Conservation (phyloP, 1,140 invertebrate genomes). For the Diorhabda sublineata region DNA sequence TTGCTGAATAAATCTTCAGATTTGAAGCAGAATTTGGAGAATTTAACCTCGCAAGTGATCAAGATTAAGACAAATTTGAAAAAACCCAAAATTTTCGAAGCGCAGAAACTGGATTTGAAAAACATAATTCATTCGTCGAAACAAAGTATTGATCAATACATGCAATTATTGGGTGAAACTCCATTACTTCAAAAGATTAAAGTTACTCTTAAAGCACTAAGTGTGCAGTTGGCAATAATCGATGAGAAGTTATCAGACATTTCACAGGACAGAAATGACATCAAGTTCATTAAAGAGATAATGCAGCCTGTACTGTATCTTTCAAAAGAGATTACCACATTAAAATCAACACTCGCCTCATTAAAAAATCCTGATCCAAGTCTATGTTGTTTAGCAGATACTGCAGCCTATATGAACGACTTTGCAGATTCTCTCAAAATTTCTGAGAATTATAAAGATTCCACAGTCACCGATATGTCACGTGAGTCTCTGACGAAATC, state of each 20-base stretch:
- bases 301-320: constrained; percentile 7
- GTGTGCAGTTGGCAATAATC: neutral
- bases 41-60: constrained; percentile 19
- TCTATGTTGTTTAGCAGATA: constrained; percentile 18
- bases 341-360: constrained; percentile 24
- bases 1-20: neutral
- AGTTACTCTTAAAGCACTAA: constrained; percentile 8
- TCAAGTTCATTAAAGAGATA: constrained; percentile 6
- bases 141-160: constrained; percentile 9
- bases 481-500: neutral
- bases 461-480: neutral
- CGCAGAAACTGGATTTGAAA: constrained; percentile 13
- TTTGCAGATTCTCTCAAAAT: constrained; percentile 6
- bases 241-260: neutral
- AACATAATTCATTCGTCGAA: constrained; percentile 15
- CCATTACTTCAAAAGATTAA: constrained; percentile 1
- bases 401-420: constrained; percentile 13
- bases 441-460: neutral
- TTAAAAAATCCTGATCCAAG: constrained; percentile 21
- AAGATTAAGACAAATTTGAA: constrained; percentile 12
- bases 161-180: constrained; percentile 1
- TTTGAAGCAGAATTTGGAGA: constrained; percentile 20
- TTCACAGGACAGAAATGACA: neutral
- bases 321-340: constrained; percentile 14
- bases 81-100: constrained; percentile 18